Evolutionary conservation across 2,797 vertebrate species (phyloP).

Genomic region (Pseudocheirus occidentalis): DNA sequence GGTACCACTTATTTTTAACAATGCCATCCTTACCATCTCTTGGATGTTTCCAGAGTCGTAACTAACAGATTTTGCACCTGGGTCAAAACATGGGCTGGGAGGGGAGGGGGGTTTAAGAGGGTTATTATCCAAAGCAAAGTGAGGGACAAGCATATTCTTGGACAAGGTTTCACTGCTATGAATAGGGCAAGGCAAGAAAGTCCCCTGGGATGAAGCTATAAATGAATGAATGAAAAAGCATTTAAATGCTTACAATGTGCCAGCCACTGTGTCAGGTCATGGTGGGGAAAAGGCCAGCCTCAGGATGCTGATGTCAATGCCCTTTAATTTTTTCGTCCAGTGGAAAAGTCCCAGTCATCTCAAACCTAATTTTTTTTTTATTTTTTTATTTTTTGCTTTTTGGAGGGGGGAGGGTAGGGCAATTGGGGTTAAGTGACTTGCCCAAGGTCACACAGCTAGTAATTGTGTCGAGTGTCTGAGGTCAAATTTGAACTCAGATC

Average conservation of each 20-base stretch:
- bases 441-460: no score
- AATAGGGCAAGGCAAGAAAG: not conserved
- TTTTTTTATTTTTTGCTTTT: no score
- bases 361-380: not conserved
- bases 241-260: not conserved
- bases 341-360: not conserved
- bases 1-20: not conserved
- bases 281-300: not conserved
- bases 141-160: not conserved
- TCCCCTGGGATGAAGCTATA: not conserved
- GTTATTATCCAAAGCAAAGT: not conserved
- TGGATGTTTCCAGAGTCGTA: not conserved
- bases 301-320: not conserved
- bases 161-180: not conserved
- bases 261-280: not conserved
- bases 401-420: no score
- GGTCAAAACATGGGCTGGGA: not conserved
- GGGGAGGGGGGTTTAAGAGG: no score
- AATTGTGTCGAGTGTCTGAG: no score
- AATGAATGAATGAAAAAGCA: not conserved
- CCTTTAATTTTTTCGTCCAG: not conserved
- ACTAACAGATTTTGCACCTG: not conserved
- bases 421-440: no score
- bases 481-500: no score
- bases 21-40: not conserved